Base-by-base conservation (phyloP, 2,888 invertebrate species). In the Vesta saturnalis region DNA sequence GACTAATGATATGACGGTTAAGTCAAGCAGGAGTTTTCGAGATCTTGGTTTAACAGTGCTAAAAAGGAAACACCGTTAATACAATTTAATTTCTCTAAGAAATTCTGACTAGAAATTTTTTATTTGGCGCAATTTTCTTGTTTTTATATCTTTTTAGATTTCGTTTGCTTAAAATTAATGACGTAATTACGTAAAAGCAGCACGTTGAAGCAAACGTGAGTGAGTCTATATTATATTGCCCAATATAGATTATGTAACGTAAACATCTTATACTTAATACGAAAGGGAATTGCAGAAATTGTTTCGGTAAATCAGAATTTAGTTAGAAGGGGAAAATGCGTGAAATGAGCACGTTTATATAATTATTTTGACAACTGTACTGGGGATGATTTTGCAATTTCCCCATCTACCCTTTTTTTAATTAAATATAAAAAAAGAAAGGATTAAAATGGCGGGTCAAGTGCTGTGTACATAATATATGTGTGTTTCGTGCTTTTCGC, bases 11-110 rank as follows among this genome's bases (percentile, higher is more conserved):
- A 58, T 61, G 69, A 60, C 63, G 60, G 62, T 21, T 43, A 58
- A 35, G 52, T 21, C 49, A 54, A 52, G 61, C 67, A 61, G 58
- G 61, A 54, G 46, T 19, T 60, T 39, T 39, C 60, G 21, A 39
- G 47, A 47, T 46, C 49, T 21, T 19, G 12, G 21, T 19, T 19
- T 60, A 23, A 46, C 59, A 16, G 35, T 56, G 12, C 49, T 60
- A 46, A 68, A 61, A 62, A 59, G 63, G 54, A 67, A 67, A 67
- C 55, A 22, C 64, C 54, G 55, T 60, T 60, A 61, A 64, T 49
- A 60, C 64, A 60, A 68, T 68, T 68, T 68, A 60, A 68, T 68
- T 68, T 64, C 60, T 30, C 52, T 61, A 61, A 67, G 62, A 67
- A 58, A 59, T 63, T 67, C 58, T 63, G 18, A 23, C 18, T 22